A percentile compares a stretch with the other conserved stretches of the same genome.
Evolutionary conservation across 1,140 invertebrate genomes (phyloP).

Genomic region (Trinorchestia longiramus): DNA sequence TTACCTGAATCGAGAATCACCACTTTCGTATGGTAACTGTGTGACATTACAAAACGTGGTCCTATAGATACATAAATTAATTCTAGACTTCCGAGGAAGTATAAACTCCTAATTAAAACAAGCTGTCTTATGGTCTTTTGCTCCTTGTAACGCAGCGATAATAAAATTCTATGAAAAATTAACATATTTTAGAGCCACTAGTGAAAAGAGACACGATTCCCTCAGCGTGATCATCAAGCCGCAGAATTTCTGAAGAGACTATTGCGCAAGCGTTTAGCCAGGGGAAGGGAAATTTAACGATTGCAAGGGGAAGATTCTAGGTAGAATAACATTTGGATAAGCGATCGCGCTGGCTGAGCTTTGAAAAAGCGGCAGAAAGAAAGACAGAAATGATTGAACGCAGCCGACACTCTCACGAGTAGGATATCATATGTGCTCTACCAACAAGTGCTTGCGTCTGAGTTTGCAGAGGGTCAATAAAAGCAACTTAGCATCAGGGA

Average conservation of each 20-base stretch:
- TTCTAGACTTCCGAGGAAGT: too few relatives aligned
- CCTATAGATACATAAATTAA: too few relatives aligned
- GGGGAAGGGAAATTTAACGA: background rate
- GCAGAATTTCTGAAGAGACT: background rate
- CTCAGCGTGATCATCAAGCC: background rate
- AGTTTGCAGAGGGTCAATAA: background rate
- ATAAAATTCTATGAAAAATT: background rate
- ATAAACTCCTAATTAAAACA: background rate
- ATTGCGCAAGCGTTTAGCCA: background rate
- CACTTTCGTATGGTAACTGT: too few relatives aligned
- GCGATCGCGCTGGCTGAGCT: background rate
- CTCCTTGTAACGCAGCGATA: background rate
- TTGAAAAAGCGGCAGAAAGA: background rate
- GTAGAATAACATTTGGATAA: background rate
- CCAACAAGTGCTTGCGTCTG: background rate
- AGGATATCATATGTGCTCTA: conserved; percentile 1
- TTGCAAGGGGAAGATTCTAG: background rate
- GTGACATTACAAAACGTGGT: too few relatives aligned
- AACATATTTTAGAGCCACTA: background rate
- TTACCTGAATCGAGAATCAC: too few relatives aligned
- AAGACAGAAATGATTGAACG: background rate
- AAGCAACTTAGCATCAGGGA: background rate
- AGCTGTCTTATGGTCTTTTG: background rate
- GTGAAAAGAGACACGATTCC: background rate
- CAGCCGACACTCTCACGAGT: background rate